Conservation (phyloP, 2,113 vertebrate species). For the Saguinus midas region DNA sequence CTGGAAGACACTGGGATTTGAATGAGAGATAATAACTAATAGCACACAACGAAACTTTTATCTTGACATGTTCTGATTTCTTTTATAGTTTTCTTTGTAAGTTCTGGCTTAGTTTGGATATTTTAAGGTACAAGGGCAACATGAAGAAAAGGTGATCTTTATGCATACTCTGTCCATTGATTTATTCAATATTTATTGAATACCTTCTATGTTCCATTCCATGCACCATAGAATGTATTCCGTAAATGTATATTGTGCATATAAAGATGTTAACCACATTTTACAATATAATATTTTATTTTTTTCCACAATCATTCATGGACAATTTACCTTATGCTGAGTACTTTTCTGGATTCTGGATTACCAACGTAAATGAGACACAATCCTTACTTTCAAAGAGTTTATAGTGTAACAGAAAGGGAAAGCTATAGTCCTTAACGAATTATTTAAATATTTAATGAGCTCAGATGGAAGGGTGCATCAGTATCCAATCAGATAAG, state of each 20-base stretch:
- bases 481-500: background rate
- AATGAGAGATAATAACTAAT: background rate
- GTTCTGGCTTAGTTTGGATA: background rate
- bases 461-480: background rate
- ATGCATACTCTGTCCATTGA: background rate
- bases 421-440: background rate
- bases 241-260: background rate
- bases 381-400: background rate
- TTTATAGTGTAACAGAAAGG: background rate
- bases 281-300: background rate
- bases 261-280: background rate
- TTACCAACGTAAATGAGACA: background rate
- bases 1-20: background rate
- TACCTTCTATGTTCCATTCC: background rate
- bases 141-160: background rate
- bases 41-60: background rate
- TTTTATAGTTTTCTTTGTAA: background rate
- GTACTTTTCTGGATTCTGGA: background rate
- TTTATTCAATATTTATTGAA: background rate
- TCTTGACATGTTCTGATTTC: background rate
- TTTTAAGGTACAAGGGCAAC: background rate
- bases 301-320: background rate
- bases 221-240: background rate
- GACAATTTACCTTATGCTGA: background rate
- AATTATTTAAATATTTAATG: background rate